Percentiles rank a stretch among this genome's conserved stretches.
Evolutionary conservation across 2,888 invertebrate species (phyloP).

Genomic region (Hirtodrosophila trivittata): DNA sequence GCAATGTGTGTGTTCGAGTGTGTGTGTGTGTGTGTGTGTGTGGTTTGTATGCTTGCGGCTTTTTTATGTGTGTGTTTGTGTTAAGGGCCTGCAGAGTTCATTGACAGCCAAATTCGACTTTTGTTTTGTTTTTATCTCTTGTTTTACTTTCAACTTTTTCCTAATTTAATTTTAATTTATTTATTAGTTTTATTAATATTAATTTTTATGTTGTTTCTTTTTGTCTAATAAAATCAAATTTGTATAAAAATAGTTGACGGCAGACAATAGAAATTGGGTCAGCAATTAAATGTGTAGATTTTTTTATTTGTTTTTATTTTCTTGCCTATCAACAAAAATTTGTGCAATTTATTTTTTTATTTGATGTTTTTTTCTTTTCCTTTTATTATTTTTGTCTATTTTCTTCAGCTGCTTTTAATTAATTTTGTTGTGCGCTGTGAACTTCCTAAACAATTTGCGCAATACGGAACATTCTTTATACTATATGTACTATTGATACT

Average conservation of each 20-base stretch:
- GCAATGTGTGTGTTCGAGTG: conserved; percentile 7
- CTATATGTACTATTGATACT: conserved; percentile 6
- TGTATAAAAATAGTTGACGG: conserved; percentile 58
- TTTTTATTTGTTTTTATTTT: conserved; percentile 1
- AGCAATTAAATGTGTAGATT: conserved; percentile 57
- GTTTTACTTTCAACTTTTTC: conserved; percentile 11
- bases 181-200: conserved; percentile 1
- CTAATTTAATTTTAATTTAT: conserved; percentile 12
- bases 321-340: conserved; percentile 36
- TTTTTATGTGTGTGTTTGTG: conserved; percentile 22
- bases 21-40: conserved; percentile 18
- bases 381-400: conserved; percentile 1
- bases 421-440: conserved; percentile 45
- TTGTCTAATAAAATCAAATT: conserved; percentile 25
- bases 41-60: conserved; percentile 10
- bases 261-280: conserved; percentile 68
- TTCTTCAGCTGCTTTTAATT: conserved; percentile 67
- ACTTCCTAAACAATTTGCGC: conserved; percentile 63
- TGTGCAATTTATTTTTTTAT: conserved; percentile 72
- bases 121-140: conserved; percentile 34
- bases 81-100: conserved; percentile 71
- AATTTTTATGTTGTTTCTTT: not conserved
- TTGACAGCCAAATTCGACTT: conserved; percentile 56
- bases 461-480: conserved; percentile 43
- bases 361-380: conserved; percentile 10